These are phyloP conservation scores for Brachionus manjavacas DNA, from an alignment of 1,140 invertebrate species.

Conservation along the genomic window DNA sequence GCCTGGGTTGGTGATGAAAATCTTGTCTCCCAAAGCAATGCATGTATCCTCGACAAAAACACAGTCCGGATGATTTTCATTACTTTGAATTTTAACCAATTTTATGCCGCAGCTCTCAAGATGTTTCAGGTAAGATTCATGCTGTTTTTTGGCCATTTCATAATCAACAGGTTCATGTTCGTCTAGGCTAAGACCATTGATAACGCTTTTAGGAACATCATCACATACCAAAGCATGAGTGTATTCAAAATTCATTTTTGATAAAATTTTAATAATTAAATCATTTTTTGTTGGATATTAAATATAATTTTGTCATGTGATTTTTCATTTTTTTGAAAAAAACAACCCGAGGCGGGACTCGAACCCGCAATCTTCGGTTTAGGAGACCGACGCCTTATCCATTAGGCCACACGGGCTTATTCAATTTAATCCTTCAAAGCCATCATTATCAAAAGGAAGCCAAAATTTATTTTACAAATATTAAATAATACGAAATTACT, in stretches of 20 bases:
- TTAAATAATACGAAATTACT: too few species aligned
- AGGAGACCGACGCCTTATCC: conserved; percentile 60
- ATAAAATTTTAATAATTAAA: background rate
- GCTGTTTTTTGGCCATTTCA: background rate
- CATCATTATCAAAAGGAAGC: too few species aligned
- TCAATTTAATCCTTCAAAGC: too few species aligned
- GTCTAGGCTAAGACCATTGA: background rate
- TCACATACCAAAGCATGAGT: conserved; percentile 18
- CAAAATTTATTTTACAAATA: too few species aligned
- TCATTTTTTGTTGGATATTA: background rate
- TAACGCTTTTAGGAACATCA: background rate
- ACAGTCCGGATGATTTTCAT: conserved; percentile 24
- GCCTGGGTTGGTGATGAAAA: conserved; percentile 8
- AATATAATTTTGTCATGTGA: background rate
- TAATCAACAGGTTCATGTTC: conserved; percentile 2
- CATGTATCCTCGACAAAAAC: conserved; percentile 33
- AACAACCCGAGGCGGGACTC: conserved; percentile 52
- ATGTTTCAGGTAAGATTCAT: background rate
- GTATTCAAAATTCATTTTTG: conserved; percentile 33
- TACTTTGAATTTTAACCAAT: background rate
- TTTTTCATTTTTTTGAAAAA: background rate
- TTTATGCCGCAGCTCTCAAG: background rate
- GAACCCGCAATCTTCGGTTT: conserved; percentile 59
- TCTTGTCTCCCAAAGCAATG: conserved; percentile 6
- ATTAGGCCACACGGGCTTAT: conserved; percentile 53